Base-by-base conservation (phyloP, 2,888 invertebrate genomes). In the Platypus cylindrus region DNA sequence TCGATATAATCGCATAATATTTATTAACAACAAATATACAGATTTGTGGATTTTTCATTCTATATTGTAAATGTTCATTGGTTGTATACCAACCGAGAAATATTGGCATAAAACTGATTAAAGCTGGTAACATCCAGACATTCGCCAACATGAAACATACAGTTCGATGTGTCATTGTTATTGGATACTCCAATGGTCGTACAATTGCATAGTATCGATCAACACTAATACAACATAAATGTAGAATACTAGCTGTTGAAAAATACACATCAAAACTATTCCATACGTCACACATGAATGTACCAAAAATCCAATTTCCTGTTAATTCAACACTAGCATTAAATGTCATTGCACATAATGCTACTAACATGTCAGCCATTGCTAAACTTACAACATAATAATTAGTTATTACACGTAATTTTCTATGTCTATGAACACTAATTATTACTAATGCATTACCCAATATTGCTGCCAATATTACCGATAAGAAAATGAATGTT, bases 371-470 rank as follows among this genome's bases (percentile, higher is more conserved):
- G 55, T 94, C 94, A 23, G 94, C 93, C 52, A 90, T 80, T 2
- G 94, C 94, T 39, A 94, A 64, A 33, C 89, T 90, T 49, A 94
- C 93, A 46, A 94, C 89, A 70, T 93, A 94, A 62, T 89, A 91
- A 63, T 94, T 94, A 32, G 93, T 93, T 55, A 90, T 83, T 44
- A 87, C 85, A 29, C 89, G 70, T 2, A 89, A 68, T 50, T 82
- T 78, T 27, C 85, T 70, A 58, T 86, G 84, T 28, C 83, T 70
- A 47, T 81, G 75, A 16, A 87, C 86, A 51, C 79, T 79, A 45
- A 82, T 78, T 49, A 89, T 86, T 51, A 94, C 93, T 46, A 94
- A 68, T 2, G 89, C 81, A 68, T 94, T 94, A 34, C 93, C 94
- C 36, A 91, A 71, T 15, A 90, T 75, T 18, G 93, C 93, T 46